Conservation (phyloP, 2,888 invertebrate genomes). For the Petrophora chlorosata region DNA sequence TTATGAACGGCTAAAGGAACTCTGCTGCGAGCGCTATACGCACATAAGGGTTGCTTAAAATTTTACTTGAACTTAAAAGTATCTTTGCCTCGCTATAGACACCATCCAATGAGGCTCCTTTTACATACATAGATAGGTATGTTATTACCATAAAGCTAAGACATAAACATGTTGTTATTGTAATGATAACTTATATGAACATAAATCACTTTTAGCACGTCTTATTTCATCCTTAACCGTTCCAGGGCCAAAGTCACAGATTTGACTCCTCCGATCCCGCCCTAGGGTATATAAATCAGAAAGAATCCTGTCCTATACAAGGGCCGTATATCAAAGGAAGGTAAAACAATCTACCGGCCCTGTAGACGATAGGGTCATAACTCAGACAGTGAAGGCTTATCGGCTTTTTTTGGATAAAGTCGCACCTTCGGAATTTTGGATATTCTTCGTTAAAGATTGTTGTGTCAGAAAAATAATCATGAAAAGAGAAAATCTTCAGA, state of each 20-base stretch:
- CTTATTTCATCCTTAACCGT: conserved; percentile 4
- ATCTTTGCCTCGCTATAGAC: too few relatives aligned
- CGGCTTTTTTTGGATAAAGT: conserved; percentile 33
- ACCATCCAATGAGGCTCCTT: too few relatives aligned
- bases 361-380: conserved; percentile 33
- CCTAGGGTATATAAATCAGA: conserved; percentile 45
- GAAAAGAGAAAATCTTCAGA: too few relatives aligned
- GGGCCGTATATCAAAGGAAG: conserved; percentile 46
- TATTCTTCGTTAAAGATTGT: conserved; percentile 16
- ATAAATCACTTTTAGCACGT: background rate
- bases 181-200: background rate
- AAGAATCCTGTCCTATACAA: conserved; percentile 41
- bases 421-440: conserved; percentile 23
- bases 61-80: too few relatives aligned
- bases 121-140: too few relatives aligned
- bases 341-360: conserved; percentile 48
- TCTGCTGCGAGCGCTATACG: too few relatives aligned
- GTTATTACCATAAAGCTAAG: too few relatives aligned
- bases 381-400: conserved; percentile 32
- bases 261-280: conserved; percentile 25
- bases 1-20: too few relatives aligned
- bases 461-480: too few relatives aligned
- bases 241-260: conserved; percentile 30
- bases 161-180: too few relatives aligned
- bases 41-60: too few relatives aligned